These are phyloP conservation scores for Bucorvus abyssinicus DNA, from an alignment of 2,797 vertebrate genomes.

Conservation along the genomic window DNA sequence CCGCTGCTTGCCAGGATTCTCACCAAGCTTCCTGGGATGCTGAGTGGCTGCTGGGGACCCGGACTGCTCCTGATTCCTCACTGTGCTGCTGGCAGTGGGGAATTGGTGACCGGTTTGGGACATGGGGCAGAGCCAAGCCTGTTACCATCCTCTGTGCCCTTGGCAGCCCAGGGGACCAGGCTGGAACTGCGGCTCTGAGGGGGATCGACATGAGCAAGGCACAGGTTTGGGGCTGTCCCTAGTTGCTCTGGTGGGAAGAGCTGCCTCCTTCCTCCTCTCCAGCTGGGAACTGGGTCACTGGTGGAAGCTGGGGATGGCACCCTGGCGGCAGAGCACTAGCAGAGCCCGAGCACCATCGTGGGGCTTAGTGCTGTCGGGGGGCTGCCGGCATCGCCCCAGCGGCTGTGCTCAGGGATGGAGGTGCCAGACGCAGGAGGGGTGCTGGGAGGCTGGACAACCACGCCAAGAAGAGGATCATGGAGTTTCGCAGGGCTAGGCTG, in stretches of 20 bases:
- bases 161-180: neutral
- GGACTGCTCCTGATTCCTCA: neutral
- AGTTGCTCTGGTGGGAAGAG: neutral
- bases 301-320: neutral
- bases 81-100: neutral
- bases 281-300: fast-evolving
- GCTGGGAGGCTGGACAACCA: constrained; percentile 77
- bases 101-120: neutral
- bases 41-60: neutral
- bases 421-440: fast-evolving
- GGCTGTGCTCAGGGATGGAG: neutral
- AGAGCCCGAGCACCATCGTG: fast-evolving
- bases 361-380: neutral
- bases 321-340: neutral
- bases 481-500: constrained; percentile 84
- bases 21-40: fast-evolving
- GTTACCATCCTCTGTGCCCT: neutral
- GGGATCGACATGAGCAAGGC: fast-evolving
- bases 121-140: neutral
- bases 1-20: fast-evolving
- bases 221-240: neutral
- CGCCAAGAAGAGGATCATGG: constrained; percentile 87
- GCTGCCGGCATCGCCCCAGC: fast-evolving
- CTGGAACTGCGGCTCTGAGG: neutral
- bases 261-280: neutral